phyloP scores from a whole-genome alignment of 2,797 vertebrate genomes.

The Betta splendens region DNA sequence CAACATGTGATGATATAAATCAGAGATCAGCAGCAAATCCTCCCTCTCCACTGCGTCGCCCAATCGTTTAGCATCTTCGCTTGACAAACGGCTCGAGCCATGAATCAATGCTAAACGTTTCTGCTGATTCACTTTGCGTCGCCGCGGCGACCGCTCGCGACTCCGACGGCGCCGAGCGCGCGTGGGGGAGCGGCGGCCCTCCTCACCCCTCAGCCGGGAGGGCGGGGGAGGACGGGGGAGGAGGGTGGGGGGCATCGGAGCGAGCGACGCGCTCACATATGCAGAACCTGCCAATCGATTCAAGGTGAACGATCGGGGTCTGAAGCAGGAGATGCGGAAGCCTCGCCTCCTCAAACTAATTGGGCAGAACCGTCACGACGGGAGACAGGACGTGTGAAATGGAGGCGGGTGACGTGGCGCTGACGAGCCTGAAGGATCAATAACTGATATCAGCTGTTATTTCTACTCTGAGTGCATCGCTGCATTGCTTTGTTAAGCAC shows the following conservation, averaged over 20 bases:
- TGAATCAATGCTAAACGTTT: neutral
- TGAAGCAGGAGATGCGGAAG: constrained; percentile 25
- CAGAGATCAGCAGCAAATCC: neutral
- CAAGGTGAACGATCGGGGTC: constrained; percentile 21
- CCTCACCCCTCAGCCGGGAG: constrained; percentile 43
- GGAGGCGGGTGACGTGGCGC: constrained; percentile 20
- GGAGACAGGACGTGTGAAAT: constrained; percentile 16
- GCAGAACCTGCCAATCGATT: constrained; percentile 42
- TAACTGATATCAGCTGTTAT: too few species aligned
- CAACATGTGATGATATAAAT: neutral
- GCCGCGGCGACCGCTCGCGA: too few species aligned
- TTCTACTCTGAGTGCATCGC: too few species aligned
- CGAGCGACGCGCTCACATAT: constrained; percentile 32
- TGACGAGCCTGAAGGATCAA: constrained; percentile 2
- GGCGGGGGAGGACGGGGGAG: too few species aligned
- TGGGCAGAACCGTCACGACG: constrained; percentile 8
- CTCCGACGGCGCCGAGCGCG: too few species aligned
- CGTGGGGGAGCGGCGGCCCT: constrained; percentile 15
- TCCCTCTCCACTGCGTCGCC: neutral
- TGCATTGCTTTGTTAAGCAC: neutral
- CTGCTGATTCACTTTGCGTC: constrained; percentile 1
- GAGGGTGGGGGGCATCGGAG: constrained; percentile 63
- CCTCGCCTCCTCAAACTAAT: constrained; percentile 33
- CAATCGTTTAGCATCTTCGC: neutral
- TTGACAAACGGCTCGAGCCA: neutral